Base-by-base conservation (phyloP, 1,140 invertebrate species). In the Drosophila suzukii region DNA sequence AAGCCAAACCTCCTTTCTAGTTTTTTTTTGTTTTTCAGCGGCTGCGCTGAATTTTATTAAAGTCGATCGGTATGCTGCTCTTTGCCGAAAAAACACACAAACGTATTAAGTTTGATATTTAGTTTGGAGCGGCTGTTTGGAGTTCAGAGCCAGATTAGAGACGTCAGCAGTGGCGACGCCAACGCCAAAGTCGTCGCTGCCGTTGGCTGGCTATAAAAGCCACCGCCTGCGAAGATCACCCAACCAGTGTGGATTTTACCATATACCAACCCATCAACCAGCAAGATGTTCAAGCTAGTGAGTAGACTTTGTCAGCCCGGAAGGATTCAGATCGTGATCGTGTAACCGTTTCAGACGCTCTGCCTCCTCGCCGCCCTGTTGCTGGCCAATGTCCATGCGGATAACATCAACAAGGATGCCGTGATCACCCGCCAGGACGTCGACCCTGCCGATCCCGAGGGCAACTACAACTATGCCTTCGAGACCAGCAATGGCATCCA, bases 271-370 rank as follows among this genome's bases (percentile, higher is more conserved):
- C 59, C 56, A 77, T 60, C 75, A 90, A 89, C 41, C 68, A 75
- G 58, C 75, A 91, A 90, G 39, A 91, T 91, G 90, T 91, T 91
- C 86, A 91, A 91, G 74, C 76, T 91, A 71, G 90, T 91, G 86
- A 91, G 90, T 91, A 73, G 43, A 71, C 10, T 10, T 17, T 17
- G 46, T 17, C 15, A 36, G 41, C 8, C 32, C 11, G 17, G 7
- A 59, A 53, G 43, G 41, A 55, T 55, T 7, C 4, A 32, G n/a
- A 30, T 24, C 7, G 36, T 36, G 53, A 60, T 10, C 44, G 24
- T 32, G 10, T 30, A 46, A 39, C 49, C 34, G 60, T 77, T 85
- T 17, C 73, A 90, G 83, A 54, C 83, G 17, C 34, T 88, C 27
- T 89, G 72, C 76, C 57, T 88, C n/a, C 30, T 90, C 50, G 86